A percentile compares a stretch with the other conserved stretches of the same genome.
These are phyloP conservation scores for Palaemon carinicauda DNA, from an alignment of 1,140 invertebrate species.

Conservation along the genomic window DNA sequence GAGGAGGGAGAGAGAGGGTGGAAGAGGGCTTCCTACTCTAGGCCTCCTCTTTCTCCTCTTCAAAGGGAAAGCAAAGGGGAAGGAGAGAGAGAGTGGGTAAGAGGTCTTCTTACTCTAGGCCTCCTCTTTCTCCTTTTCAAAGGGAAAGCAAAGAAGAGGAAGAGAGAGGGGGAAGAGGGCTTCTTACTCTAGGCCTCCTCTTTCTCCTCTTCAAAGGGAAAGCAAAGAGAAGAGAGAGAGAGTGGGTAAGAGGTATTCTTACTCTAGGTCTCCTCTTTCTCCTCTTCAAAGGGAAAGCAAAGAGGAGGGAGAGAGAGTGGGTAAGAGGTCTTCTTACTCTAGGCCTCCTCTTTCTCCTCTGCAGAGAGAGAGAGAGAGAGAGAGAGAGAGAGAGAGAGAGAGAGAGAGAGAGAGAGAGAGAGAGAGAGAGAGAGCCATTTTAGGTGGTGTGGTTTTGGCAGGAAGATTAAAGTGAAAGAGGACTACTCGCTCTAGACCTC, in stretches of 20 bases:
- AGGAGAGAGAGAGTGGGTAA: no score
- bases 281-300: neutral
- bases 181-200: no score
- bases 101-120: neutral
- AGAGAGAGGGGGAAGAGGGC: neutral
- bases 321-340: no score
- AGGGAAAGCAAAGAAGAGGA: no score
- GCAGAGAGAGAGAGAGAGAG: no score
- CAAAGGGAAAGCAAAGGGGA: no score
- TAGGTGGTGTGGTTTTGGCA: no score
- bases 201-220: neutral
- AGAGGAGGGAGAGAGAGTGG: neutral
- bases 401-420: no score
- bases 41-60: neutral
- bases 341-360: neutral
- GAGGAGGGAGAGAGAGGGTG: neutral
- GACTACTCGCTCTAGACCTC: neutral
- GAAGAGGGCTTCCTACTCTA: no score
- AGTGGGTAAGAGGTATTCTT: neutral
- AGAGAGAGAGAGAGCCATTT: neutral
- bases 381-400: neutral
- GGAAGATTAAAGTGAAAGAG: no score
- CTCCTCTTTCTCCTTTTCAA: neutral
- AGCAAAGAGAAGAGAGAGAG: no score
- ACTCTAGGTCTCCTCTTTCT: neutral